These are phyloP conservation scores for Psilanteris sp. DNA, from an alignment of 1,140 invertebrate genomes.

Conservation along the genomic window DNA sequence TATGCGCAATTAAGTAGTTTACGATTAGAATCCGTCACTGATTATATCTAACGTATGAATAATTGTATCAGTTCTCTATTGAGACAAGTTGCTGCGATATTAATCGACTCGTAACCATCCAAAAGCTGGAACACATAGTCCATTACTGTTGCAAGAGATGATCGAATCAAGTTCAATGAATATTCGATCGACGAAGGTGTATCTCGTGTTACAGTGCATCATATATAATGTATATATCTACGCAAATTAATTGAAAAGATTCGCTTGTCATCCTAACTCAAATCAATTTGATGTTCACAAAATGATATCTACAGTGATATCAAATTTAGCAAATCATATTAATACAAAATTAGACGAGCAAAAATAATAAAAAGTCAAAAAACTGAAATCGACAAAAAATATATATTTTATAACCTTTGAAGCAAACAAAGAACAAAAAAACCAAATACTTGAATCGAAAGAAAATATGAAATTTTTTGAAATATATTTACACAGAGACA, in stretches of 20 bases:
- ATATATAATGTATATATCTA: conserved; percentile 20
- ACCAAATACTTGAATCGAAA: too few species aligned
- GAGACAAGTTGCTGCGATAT: conserved; percentile 57
- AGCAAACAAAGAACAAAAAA: too few species aligned
- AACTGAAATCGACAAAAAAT: too few species aligned
- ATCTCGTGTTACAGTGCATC: conserved; percentile 7
- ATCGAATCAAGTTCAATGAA: conserved; percentile 65
- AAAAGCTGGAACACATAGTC: conserved; percentile 56
- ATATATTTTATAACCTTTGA: too few species aligned
- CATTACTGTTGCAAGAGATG: conserved; percentile 65
- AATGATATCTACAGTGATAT: too few species aligned
- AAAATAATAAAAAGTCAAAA: too few species aligned
- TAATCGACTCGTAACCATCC: conserved; percentile 67
- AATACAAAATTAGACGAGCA: too few species aligned
- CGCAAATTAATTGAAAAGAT: conserved; percentile 37
- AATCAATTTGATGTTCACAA: too few species aligned
- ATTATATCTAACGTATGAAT: conserved; percentile 68
- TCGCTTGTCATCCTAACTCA: conserved; percentile 2
- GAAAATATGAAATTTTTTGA: too few species aligned
- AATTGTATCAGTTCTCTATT: conserved; percentile 67
- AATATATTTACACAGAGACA: too few species aligned
- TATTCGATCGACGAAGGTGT: conserved; percentile 49
- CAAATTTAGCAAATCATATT: too few species aligned
- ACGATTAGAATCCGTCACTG: conserved; percentile 53
- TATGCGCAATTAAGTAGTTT: conserved; percentile 65